phyloP scores from a whole-genome alignment of 2,797 vertebrate species.

The Danionella dracula region DNA sequence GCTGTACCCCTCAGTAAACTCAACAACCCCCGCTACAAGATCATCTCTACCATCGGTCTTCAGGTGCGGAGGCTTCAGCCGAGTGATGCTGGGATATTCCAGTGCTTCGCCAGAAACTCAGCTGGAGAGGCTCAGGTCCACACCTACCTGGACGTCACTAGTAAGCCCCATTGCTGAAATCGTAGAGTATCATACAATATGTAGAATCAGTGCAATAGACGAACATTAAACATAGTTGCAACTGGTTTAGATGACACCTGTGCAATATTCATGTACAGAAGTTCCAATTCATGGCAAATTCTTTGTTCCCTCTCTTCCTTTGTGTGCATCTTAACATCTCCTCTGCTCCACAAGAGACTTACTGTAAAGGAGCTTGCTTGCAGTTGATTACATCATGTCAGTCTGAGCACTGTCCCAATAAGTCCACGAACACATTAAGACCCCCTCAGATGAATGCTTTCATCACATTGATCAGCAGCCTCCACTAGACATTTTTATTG shows the following conservation, averaged over 20 bases:
- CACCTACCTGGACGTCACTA: slow-evolving; percentile 84
- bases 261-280: slow-evolving; percentile 24
- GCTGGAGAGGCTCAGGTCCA: slow-evolving; percentile 81
- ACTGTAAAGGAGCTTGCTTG: too few relatives aligned
- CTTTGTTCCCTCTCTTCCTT: slow-evolving; percentile 29
- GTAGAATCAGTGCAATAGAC: background rate
- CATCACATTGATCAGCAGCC: slow-evolving; percentile 38
- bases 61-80: slow-evolving; percentile 76
- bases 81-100: slow-evolving; percentile 86
- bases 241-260: slow-evolving; percentile 29
- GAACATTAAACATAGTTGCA: slow-evolving; percentile 24
- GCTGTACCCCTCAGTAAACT: slow-evolving; percentile 74
- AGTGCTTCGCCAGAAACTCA: slow-evolving; percentile 83
- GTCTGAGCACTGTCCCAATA: slow-evolving; percentile 6
- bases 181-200: background rate
- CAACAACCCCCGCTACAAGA: slow-evolving; percentile 80
- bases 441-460: slow-evolving; percentile 29
- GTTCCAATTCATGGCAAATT: too few relatives aligned
- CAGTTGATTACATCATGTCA: slow-evolving; percentile 44
- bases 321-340: too few relatives aligned
- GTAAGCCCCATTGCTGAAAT: slow-evolving; percentile 68
- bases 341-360: too few relatives aligned
- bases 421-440: slow-evolving; percentile 32
- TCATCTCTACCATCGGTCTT: slow-evolving; percentile 69
- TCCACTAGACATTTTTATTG: slow-evolving; percentile 17